These are phyloP conservation scores for Amniataba percoides DNA, from an alignment of 2,797 vertebrate species.

Conservation along the genomic window DNA sequence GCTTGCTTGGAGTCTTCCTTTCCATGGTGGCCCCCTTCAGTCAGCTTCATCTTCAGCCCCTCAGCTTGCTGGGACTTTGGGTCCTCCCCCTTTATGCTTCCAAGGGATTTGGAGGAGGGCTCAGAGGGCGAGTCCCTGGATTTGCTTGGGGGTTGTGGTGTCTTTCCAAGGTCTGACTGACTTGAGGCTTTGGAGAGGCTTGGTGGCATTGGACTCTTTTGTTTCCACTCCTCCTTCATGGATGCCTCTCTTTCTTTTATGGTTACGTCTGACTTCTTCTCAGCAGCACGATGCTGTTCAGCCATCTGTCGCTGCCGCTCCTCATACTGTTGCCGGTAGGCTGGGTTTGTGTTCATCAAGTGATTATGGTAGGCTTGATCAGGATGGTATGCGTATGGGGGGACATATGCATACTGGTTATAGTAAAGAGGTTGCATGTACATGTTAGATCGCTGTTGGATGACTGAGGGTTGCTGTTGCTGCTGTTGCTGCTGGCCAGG, in stretches of 20 bases:
- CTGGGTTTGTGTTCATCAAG: conserved; percentile 93
- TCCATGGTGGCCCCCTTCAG: conserved; percentile 90
- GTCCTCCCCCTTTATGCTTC: conserved; percentile 94
- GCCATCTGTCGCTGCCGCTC: conserved; percentile 93
- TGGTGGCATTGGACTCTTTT: conserved; percentile 92
- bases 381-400: conserved; percentile 92
- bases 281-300: conserved; percentile 91
- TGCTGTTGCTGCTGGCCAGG: conserved; percentile 89
- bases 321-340: conserved; percentile 96
- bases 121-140: conserved; percentile 91
- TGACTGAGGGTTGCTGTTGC: conserved; percentile 94
- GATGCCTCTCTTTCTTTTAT: conserved; percentile 92
- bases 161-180: conserved; percentile 93
- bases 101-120: conserved; percentile 90
- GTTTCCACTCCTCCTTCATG: conserved; percentile 97
- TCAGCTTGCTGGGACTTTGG: conserved; percentile 91
- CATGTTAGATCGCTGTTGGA: conserved; percentile 97
- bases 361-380: conserved; percentile 97
- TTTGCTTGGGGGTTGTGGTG: conserved; percentile 87
- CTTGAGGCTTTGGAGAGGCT: conserved; percentile 94
- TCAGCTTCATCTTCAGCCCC: conserved; percentile 95
- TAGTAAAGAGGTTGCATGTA: conserved; percentile 99
- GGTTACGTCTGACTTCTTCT: conserved; percentile 92
- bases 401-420: conserved; percentile 98
- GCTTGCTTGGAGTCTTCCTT: conserved; percentile 93